Evolutionary conservation across 2,113 vertebrate species (phyloP).

Genomic region (Pycnonotus jocosus): DNA sequence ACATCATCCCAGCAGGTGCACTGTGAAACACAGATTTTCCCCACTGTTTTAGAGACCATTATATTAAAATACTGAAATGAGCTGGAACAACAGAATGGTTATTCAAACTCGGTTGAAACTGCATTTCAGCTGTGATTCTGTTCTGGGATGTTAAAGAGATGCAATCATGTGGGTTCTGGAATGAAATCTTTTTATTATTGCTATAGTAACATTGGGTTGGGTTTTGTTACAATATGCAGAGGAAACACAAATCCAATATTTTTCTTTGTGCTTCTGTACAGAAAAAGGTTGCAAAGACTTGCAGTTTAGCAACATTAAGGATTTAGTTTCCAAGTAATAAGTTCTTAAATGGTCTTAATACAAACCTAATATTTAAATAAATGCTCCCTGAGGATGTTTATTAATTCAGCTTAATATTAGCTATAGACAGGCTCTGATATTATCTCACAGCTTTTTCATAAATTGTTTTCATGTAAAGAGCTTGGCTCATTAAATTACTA

Average conservation of each 20-base stretch:
- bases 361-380: background rate
- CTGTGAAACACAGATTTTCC: background rate
- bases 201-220: background rate
- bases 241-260: background rate
- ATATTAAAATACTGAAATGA: constrained; percentile 17
- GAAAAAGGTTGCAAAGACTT: background rate
- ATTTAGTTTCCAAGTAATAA: background rate
- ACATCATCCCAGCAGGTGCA: background rate
- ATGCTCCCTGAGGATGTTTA: background rate
- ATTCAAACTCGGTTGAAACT: background rate
- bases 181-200: background rate
- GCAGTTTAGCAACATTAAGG: background rate
- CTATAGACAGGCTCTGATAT: background rate
- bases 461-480: background rate
- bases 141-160: background rate
- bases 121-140: background rate
- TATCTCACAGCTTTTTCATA: background rate
- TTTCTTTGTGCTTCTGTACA: background rate
- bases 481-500: background rate
- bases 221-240: background rate
- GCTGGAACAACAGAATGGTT: background rate
- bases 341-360: background rate
- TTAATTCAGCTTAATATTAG: background rate
- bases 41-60: background rate
- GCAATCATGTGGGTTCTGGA: background rate